A percentile compares a stretch with the other conserved stretches of the same genome.
phyloP scores from a whole-genome alignment of 2,113 vertebrate genomes.

The Nothocercus julius region DNA sequence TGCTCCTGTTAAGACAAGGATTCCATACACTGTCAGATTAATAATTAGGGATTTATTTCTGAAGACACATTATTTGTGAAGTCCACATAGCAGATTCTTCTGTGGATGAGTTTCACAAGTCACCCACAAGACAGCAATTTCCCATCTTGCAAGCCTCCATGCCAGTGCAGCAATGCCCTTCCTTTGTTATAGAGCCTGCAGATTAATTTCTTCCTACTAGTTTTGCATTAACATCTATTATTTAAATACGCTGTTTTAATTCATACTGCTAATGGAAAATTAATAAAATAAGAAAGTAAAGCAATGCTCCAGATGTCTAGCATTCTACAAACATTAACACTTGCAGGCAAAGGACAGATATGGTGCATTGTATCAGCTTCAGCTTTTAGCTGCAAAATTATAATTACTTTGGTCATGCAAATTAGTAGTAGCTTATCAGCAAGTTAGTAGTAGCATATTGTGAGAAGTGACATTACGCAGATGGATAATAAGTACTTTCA shows the following conservation, averaged over 20 bases:
- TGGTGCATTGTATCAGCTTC: not conserved
- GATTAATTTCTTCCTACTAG: not conserved
- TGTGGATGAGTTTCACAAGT: not conserved
- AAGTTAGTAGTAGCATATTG: not conserved
- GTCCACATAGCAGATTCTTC: accelerated
- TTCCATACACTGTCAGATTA: not conserved
- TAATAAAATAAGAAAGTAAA: not conserved
- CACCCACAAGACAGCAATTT: not conserved
- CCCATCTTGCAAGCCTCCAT: not conserved
- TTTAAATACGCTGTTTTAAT: not conserved
- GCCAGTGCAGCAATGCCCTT: not conserved
- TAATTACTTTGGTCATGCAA: not conserved
- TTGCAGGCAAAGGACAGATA: not conserved
- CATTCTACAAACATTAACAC: not conserved
- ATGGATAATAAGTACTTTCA: not conserved
- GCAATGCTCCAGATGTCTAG: not conserved
- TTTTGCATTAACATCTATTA: not conserved
- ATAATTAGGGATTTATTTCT: not conserved
- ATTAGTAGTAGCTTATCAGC: not conserved
- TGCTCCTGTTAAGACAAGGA: not conserved
- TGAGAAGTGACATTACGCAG: not conserved
- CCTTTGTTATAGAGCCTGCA: not conserved
- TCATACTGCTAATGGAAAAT: not conserved
- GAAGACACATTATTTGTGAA: not conserved
- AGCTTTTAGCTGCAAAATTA: not conserved